These are phyloP conservation scores for Potorous gilbertii DNA, from an alignment of 2,797 vertebrate species.

Conservation along the genomic window DNA sequence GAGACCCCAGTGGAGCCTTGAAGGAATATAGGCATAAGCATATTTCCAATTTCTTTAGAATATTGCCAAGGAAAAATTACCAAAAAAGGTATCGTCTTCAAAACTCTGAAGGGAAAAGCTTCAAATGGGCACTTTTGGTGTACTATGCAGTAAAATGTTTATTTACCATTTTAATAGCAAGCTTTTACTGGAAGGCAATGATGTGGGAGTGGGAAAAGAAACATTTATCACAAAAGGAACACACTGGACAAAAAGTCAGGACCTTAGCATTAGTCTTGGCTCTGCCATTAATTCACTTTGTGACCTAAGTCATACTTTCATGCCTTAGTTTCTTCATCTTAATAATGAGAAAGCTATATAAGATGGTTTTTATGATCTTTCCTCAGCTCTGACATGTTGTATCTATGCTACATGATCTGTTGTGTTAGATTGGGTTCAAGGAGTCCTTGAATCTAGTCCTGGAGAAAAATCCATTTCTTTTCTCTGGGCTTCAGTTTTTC, in stretches of 20 bases:
- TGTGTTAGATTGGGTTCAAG: neutral
- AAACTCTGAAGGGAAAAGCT: conserved; percentile 74
- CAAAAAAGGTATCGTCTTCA: conserved; percentile 75
- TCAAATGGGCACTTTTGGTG: conserved; percentile 64
- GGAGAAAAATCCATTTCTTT: neutral
- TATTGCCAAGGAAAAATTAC: conserved; percentile 72
- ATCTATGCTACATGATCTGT: neutral
- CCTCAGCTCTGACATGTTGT: neutral
- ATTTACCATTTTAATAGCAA: conserved; percentile 75
- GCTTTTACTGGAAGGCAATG: conserved; percentile 69
- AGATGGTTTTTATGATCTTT: neutral
- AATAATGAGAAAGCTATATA: neutral
- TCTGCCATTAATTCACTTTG: neutral
- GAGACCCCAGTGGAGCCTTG: neutral
- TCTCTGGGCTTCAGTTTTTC: neutral
- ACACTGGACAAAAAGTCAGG: neutral
- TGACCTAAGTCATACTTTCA: neutral
- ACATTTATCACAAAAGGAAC: conserved; percentile 23
- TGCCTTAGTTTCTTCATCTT: neutral
- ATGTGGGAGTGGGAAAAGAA: conserved; percentile 67
- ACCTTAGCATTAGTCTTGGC: neutral
- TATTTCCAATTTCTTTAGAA: conserved; percentile 56
- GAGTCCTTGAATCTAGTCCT: neutral
- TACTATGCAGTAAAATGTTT: conserved; percentile 72
- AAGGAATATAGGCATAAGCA: conserved; percentile 17